Evolutionary conservation across 2,113 vertebrate species (phyloP).

Genomic region (Rousettus leschenaultii): DNA sequence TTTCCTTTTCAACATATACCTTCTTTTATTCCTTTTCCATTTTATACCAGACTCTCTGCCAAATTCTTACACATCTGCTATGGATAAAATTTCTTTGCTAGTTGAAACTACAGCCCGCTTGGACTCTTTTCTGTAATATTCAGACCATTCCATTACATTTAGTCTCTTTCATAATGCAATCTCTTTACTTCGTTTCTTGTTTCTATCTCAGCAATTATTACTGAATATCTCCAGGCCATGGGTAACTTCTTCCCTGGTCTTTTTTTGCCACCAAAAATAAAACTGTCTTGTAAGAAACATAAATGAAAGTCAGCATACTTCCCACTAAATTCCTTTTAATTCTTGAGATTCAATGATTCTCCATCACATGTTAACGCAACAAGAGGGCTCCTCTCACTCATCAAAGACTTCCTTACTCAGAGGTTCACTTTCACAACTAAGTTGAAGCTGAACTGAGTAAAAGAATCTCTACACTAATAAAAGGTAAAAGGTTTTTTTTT

Average conservation of each 20-base stretch:
- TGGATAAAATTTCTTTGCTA: background rate
- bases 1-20: background rate
- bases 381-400: background rate
- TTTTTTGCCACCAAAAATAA: background rate
- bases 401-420: background rate
- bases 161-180: background rate
- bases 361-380: background rate
- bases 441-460: background rate
- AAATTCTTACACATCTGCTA: background rate
- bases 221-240: background rate
- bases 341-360: background rate
- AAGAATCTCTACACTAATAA: background rate
- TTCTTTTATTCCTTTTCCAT: background rate
- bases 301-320: background rate
- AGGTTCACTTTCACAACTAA: background rate
- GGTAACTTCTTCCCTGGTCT: background rate
- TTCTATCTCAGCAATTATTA: background rate
- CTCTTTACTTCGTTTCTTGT: background rate
- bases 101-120: background rate
- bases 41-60: no score
- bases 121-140: background rate
- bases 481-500: background rate
- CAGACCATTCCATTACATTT: background rate
- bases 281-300: background rate
- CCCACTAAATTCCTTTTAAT: background rate